Conservation (phyloP, 2,113 vertebrate species). For the Gallinago media region DNA sequence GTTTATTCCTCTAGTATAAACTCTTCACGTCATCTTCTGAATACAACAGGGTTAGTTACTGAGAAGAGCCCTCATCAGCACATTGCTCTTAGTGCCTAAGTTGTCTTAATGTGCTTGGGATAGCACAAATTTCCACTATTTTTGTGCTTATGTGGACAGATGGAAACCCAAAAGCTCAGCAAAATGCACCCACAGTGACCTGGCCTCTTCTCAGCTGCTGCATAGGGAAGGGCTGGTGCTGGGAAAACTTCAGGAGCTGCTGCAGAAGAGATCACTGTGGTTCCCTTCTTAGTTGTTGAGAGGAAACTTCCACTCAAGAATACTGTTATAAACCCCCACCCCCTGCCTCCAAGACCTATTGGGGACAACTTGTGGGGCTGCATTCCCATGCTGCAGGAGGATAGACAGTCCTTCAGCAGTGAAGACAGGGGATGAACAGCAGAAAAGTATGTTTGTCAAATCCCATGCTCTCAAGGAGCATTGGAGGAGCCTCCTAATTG, state of each 20-base stretch:
- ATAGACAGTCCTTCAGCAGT: background rate
- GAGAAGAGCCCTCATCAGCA: constrained; percentile 44
- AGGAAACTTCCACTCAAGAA: background rate
- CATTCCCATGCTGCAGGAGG: background rate
- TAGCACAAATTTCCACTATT: constrained; percentile 28
- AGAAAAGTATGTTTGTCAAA: background rate
- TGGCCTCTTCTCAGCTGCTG: background rate
- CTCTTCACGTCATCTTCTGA: constrained; percentile 22
- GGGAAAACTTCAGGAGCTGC: background rate
- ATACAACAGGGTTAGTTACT: background rate
- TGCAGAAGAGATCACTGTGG: background rate
- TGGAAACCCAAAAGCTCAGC: constrained; percentile 43
- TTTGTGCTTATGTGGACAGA: constrained; percentile 14
- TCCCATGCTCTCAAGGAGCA: background rate
- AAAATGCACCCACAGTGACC: background rate
- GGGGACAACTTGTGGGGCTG: background rate
- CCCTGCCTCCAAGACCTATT: fast-evolving
- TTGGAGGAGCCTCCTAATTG: background rate
- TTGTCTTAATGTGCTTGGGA: constrained; percentile 41
- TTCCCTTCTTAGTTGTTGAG: background rate
- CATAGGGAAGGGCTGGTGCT: background rate
- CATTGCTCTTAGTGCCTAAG: constrained; percentile 10
- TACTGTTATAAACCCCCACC: background rate
- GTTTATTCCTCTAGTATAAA: constrained; percentile 40
- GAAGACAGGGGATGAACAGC: background rate